Base-by-base conservation (phyloP, 2,888 invertebrate species). In the Mythimna pallens region DNA sequence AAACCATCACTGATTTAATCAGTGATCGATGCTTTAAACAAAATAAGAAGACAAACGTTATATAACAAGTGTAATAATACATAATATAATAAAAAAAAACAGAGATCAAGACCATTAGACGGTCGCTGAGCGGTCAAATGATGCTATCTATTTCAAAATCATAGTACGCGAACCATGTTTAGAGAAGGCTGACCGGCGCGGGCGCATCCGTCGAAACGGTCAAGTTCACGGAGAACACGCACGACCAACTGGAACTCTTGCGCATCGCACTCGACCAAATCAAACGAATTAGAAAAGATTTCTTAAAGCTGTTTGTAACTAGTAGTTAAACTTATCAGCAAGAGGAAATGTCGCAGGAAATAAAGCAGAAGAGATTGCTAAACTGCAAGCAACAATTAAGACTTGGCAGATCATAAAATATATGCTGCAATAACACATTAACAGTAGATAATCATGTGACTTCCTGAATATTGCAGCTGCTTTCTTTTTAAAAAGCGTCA, bases 161-260 rank as follows among this genome's bases (percentile, higher is more conserved):
- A 74, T 83, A 84, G 83, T 65, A 76, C 80, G 78, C 82, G 78
- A 81, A 76, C 76, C 80, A 85, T 82, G 83, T 89, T 88, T 84
- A 69, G 87, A 90, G 91, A 90, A 89, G 90, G 91, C 89, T 92
- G 93, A 90, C 91, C 91, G 92, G 91, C 87, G 89, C 88, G 86
- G 84, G 89, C 93, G 92, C 94, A 94, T 94, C 94, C 91, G 89
- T 84, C 80, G 87, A 86, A 89, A 87, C 94, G 95, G 95, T 94
- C 95, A 95, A 95, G 95, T 94, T 95, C 95, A 95, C 89, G 94
- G 94, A 88, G 89, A 86, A 68, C 81, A 78, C 66, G 70, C 81
- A 80, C 69, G 70, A 78, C 77, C 71, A 73, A 71, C 63, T 78
- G 63, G 77, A 86, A 86, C 85, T 86, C 86, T 86, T 86, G 86